These are phyloP conservation scores for Heliornis fulica DNA, from an alignment of 2,113 vertebrate genomes.

Conservation along the genomic window DNA sequence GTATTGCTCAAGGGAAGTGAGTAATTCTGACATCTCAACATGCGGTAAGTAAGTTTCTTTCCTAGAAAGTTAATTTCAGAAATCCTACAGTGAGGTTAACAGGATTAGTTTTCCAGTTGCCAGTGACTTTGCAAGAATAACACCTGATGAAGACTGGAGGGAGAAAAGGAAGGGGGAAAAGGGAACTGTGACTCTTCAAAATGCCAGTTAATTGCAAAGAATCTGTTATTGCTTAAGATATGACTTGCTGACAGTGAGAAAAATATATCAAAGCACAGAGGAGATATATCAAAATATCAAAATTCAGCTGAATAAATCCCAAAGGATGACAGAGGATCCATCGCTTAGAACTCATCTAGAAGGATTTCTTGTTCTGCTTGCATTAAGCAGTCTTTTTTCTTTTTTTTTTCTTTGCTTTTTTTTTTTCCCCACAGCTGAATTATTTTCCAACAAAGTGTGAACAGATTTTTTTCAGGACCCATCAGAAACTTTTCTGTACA, in stretches of 20 bases:
- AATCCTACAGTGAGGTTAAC: conserved; percentile 24
- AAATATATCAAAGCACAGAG: conserved; percentile 47
- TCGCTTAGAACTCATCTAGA: neutral
- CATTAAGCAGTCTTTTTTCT: neutral
- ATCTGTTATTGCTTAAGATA: conserved; percentile 42
- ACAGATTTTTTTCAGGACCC: neutral
- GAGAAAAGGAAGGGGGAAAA: neutral
- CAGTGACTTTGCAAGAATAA: conserved; percentile 19
- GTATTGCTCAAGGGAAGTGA: neutral
- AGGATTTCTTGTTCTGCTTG: neutral
- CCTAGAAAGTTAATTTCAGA: conserved; percentile 56
- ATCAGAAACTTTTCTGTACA: neutral
- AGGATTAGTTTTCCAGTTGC: conserved; percentile 23
- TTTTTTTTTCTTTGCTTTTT: neutral
- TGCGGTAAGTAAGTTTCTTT: neutral
- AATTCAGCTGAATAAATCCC: conserved; percentile 2
- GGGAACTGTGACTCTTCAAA: conserved; percentile 52
- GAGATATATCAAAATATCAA: conserved; percentile 25
- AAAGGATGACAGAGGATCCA: neutral
- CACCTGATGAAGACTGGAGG: conserved; percentile 1
- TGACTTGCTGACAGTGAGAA: conserved; percentile 55
- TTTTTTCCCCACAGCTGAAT: neutral
- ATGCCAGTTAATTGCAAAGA: conserved; percentile 55
- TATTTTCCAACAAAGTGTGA: neutral
- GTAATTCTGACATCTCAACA: neutral